phyloP scores from a whole-genome alignment of 2,113 vertebrate genomes.

The Myocastor coypus region DNA sequence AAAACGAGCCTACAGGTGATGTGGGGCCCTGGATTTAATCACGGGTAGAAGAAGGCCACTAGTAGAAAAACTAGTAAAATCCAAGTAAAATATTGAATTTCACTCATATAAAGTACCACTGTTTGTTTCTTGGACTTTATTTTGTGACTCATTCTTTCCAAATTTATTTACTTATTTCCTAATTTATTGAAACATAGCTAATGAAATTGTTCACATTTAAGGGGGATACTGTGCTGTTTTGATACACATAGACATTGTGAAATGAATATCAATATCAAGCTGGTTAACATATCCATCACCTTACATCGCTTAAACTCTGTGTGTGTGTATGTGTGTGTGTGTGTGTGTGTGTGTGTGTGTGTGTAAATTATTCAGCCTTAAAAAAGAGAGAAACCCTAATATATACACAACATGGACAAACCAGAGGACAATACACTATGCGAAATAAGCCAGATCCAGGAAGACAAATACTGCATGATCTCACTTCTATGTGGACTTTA shows the following conservation, averaged over 20 bases:
- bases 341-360: background rate
- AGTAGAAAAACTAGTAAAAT: background rate
- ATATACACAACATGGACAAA: background rate
- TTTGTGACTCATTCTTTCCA: background rate
- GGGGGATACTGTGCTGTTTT: background rate
- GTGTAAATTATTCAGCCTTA: background rate
- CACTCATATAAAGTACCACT: background rate
- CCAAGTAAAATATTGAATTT: constrained; percentile 18
- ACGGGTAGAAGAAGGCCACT: background rate
- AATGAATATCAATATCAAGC: background rate
- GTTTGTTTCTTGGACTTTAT: background rate
- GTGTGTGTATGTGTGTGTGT: background rate
- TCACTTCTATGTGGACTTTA: background rate
- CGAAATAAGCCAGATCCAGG: background rate
- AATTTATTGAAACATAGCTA: background rate
- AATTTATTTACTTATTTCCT: background rate
- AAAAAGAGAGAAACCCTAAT: background rate
- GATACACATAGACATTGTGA: background rate
- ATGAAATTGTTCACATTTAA: background rate
- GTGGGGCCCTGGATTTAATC: background rate
- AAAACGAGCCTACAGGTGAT: background rate
- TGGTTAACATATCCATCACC: background rate
- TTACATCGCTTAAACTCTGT: background rate
- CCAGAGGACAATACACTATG: background rate
- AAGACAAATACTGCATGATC: background rate